phyloP scores from a whole-genome alignment of 2,888 invertebrate species.

The Callimorpha dominula region DNA sequence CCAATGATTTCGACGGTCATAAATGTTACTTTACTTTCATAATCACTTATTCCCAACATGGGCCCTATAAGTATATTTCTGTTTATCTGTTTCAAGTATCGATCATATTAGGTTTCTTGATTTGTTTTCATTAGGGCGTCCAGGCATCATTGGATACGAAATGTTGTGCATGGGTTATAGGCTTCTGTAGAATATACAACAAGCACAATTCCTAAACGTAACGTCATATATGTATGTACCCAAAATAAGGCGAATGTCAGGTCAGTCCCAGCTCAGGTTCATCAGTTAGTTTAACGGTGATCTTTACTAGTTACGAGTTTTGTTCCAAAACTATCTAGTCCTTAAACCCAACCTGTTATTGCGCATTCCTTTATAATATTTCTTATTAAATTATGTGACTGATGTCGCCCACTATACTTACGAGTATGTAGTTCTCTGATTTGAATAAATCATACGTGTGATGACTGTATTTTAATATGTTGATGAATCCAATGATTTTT shows the following conservation, averaged over 20 bases:
- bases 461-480: not conserved
- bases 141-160: not conserved
- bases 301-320: too few relatives aligned
- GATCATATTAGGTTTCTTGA: too few relatives aligned
- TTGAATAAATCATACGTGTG: constrained; percentile 9
- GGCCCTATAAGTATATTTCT: too few relatives aligned
- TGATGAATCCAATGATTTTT: not conserved
- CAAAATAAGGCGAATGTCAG: not conserved
- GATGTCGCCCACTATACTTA: constrained; percentile 4
- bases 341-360: not conserved
- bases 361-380: not conserved
- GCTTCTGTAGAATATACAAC: not conserved
- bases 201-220: not conserved
- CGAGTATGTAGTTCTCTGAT: not conserved
- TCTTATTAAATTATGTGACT: constrained; percentile 4
- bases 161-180: not conserved
- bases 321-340: not conserved
- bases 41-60: too few relatives aligned
- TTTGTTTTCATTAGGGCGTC: not conserved
- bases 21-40: too few relatives aligned
- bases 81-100: too few relatives aligned
- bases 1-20: too few relatives aligned
- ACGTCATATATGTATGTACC: not conserved
- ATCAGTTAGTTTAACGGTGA: not conserved
- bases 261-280: not conserved